These are phyloP conservation scores for Xyrauchen texanus DNA, from an alignment of 2,113 vertebrate species.

Conservation along the genomic window DNA sequence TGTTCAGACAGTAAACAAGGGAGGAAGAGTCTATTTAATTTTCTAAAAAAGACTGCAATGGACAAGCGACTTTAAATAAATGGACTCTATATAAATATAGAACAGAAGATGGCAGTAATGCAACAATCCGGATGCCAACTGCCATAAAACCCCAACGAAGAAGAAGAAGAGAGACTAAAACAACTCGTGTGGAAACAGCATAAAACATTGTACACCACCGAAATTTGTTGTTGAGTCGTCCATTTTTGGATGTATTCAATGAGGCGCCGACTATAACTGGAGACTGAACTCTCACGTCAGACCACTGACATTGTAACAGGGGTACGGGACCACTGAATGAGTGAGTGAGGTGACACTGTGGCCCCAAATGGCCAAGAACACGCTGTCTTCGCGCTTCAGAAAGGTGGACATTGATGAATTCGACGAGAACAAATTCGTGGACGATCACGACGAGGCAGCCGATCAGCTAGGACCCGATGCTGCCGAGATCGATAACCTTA, in stretches of 20 bases:
- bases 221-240: background rate
- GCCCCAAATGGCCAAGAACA: constrained; percentile 79
- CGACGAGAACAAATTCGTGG: constrained; percentile 86
- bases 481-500: constrained; percentile 79
- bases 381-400: constrained; percentile 81
- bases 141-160: too few relatives aligned
- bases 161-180: background rate
- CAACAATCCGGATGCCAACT: too few relatives aligned
- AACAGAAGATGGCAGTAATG: too few relatives aligned
- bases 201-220: background rate
- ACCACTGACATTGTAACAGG: background rate
- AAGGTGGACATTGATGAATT: constrained; percentile 85
- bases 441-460: constrained; percentile 79
- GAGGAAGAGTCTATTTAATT: too few relatives aligned
- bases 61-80: too few relatives aligned
- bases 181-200: background rate
- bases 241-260: constrained; percentile 22
- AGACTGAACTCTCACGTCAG: constrained; percentile 4
- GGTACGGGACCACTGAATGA: background rate
- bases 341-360: background rate
- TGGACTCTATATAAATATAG: too few relatives aligned
- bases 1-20: too few relatives aligned
- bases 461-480: constrained; percentile 75
- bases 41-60: too few relatives aligned
- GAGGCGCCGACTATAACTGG: background rate